Conservation (phyloP, 2,797 vertebrate species). For the Spondyliosoma cantharus region DNA sequence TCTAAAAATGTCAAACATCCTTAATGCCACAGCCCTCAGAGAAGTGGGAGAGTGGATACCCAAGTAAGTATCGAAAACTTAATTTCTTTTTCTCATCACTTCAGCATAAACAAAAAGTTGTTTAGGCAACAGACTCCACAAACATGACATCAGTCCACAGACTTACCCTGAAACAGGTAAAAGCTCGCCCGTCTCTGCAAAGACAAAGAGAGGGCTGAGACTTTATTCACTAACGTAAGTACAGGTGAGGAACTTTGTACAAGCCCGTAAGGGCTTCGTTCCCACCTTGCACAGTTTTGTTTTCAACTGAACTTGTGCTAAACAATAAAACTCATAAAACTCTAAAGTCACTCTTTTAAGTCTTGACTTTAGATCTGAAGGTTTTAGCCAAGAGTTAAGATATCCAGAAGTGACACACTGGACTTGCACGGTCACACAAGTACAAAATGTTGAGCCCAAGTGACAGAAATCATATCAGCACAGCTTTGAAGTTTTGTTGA, state of each 20-base stretch:
- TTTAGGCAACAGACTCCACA: constrained; percentile 44
- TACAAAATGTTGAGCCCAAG: too few species aligned
- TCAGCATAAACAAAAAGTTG: constrained; percentile 27
- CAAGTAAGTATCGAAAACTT: too few species aligned
- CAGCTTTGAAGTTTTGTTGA: neutral
- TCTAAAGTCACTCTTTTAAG: too few species aligned
- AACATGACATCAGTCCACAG: constrained; percentile 8
- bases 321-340: too few species aligned
- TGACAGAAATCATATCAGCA: too few species aligned
- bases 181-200: constrained; percentile 7
- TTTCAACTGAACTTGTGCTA: too few species aligned
- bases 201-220: neutral
- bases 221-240: neutral
- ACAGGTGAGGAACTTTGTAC: too few species aligned
- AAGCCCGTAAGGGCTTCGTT: too few species aligned
- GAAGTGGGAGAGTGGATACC: too few species aligned
- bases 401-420: neutral
- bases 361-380: neutral
- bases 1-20: neutral
- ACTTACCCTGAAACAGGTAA: constrained; percentile 30
- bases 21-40: neutral
- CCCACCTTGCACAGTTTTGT: too few species aligned
- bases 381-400: neutral
- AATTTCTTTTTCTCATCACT: neutral
- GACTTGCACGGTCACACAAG: neutral